These are phyloP conservation scores for Anodontia alba DNA, from an alignment of 2,888 invertebrate genomes.

Conservation along the genomic window DNA sequence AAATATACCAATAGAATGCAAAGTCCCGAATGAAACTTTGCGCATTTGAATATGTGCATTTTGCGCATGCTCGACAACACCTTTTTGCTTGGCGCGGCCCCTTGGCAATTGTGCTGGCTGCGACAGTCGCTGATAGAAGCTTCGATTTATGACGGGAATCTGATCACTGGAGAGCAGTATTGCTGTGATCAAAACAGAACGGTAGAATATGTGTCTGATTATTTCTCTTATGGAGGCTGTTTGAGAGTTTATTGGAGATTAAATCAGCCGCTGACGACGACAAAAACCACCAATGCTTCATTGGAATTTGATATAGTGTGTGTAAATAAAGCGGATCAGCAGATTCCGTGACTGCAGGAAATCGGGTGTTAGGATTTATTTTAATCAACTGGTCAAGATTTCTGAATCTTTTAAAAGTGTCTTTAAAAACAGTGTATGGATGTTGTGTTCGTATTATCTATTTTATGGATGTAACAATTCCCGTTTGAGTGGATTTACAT, in stretches of 20 bases:
- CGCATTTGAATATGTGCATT: too few relatives aligned
- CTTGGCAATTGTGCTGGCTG: background rate
- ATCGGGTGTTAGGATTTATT: background rate
- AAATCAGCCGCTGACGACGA: background rate
- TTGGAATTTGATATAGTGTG: background rate
- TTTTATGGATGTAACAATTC: too few relatives aligned
- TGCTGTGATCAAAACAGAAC: slow-evolving; percentile 7
- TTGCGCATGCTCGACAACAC: too few relatives aligned
- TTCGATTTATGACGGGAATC: slow-evolving; percentile 3
- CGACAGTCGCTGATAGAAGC: background rate
- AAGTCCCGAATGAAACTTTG: too few relatives aligned
- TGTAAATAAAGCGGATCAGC: background rate
- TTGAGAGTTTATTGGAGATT: slow-evolving; percentile 12
- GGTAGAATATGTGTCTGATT: slow-evolving; percentile 6
- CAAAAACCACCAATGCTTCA: background rate
- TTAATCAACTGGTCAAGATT: too few relatives aligned
- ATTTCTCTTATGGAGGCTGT: background rate
- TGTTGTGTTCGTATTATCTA: too few relatives aligned
- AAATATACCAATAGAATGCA: too few relatives aligned
- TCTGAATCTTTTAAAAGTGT: too few relatives aligned
- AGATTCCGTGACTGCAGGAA: background rate
- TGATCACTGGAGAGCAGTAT: slow-evolving; percentile 8
- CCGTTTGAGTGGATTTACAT: too few relatives aligned
- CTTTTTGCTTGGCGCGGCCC: too few relatives aligned
- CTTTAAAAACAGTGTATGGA: too few relatives aligned